phyloP scores from a whole-genome alignment of 2,113 vertebrate genomes.

The Daubentonia madagascariensis region DNA sequence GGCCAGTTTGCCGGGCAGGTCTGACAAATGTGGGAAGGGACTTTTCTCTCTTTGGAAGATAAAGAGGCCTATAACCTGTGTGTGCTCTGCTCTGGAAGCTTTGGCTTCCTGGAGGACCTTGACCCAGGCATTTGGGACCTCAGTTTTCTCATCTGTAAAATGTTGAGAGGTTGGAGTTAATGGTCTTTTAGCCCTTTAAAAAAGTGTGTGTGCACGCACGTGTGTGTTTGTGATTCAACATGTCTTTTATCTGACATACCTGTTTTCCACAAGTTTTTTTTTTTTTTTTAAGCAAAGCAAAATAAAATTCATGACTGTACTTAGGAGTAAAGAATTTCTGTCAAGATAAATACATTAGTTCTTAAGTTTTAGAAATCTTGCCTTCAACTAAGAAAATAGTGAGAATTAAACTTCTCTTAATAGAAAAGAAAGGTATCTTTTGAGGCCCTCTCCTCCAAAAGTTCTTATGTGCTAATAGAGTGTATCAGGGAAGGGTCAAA shows the following conservation, averaged over 20 bases:
- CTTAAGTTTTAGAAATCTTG: constrained; percentile 2
- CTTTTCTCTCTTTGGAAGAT: not conserved
- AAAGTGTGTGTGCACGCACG: not conserved
- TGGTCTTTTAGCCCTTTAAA: not conserved
- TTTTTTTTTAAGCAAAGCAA: not conserved
- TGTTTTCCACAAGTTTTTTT: not conserved
- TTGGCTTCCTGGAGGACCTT: not conserved
- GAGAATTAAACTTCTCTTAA: not conserved
- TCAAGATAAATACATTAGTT: not conserved
- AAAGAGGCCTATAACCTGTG: not conserved
- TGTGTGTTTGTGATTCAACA: not conserved
- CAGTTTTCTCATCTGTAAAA: not conserved
- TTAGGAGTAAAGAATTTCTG: not conserved
- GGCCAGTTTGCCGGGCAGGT: not conserved
- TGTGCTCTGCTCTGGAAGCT: not conserved
- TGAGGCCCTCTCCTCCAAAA: not conserved
- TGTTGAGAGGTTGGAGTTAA: not conserved
- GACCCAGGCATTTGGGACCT: not conserved
- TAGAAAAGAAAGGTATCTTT: not conserved
- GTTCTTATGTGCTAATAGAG: not conserved
- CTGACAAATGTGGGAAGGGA: not conserved
- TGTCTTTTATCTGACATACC: not conserved
- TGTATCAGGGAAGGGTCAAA: constrained; percentile 63
- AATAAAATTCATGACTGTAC: not conserved
- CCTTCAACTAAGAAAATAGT: not conserved